Percentiles rank a stretch among this genome's conserved stretches.
Evolutionary conservation across 2,888 invertebrate genomes (phyloP).

Genomic region (Acanthacorydalis orientalis): DNA sequence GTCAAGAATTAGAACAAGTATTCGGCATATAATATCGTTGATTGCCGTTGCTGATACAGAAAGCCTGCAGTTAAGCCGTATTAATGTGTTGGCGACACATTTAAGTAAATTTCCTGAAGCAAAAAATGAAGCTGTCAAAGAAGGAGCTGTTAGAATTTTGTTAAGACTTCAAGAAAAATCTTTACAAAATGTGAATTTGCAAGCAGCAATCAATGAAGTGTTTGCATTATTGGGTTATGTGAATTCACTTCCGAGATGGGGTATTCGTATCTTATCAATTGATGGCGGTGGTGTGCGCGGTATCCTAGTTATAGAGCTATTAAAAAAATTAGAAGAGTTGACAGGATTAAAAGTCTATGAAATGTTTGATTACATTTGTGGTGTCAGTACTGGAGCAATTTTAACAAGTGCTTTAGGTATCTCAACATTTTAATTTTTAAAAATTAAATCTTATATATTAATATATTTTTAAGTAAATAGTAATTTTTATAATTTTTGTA

Average conservation of each 20-base stretch:
- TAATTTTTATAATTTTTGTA: neutral
- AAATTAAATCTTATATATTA: neutral
- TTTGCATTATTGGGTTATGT: conserved; percentile 54
- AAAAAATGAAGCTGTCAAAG: conserved; percentile 54
- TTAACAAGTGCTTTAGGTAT: conserved; percentile 54
- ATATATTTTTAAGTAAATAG: neutral
- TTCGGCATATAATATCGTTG: conserved; percentile 47
- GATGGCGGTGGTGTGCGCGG: conserved; percentile 87
- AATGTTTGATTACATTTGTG: conserved; percentile 75
- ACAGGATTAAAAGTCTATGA: conserved; percentile 51
- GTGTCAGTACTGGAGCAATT: conserved; percentile 73
- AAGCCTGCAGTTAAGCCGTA: conserved; percentile 37
- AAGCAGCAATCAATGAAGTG: conserved; percentile 29
- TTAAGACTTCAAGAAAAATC: conserved; percentile 32
- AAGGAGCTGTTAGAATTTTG: conserved; percentile 49
- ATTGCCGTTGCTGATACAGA: conserved; percentile 37
- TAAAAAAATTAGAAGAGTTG: conserved; percentile 57
- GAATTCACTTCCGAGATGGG: conserved; percentile 48
- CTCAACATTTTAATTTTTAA: conserved; percentile 9
- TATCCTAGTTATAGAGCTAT: conserved; percentile 67
- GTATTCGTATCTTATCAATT: conserved; percentile 66
- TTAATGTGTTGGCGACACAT: conserved; percentile 55
- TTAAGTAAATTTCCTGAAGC: conserved; percentile 59
- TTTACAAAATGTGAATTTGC: conserved; percentile 22
- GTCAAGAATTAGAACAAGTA: conserved; percentile 43